Base-by-base conservation (phyloP, 2,797 vertebrate species). In the Lindbergichthys nudifrons region DNA sequence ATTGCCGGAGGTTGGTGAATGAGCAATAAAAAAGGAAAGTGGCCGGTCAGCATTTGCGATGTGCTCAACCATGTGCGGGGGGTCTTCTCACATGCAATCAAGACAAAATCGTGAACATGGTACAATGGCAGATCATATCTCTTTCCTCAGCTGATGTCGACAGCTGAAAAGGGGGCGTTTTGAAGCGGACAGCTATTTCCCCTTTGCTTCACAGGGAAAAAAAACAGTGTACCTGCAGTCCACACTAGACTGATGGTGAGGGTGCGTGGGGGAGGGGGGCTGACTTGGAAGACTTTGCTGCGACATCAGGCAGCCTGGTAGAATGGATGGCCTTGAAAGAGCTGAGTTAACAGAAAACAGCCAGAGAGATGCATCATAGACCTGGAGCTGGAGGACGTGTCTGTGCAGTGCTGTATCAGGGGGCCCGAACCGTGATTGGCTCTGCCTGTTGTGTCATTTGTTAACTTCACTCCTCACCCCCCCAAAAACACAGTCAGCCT, bases 311-410 rank as follows among this genome's bases (percentile, higher is more conserved):
- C 75, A 72, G 77, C 73, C 41, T 13, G 23, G 61, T 81, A 87
- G 90, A 92, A 93, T 93, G 84, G 88, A 93, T 93, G 84, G 90
- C 83, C 78, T 79, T 89, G 92, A 92, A 94, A 93, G 82, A 91
- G 91, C 89, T 50, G 86, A 90, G 87, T 92, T 92, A 93, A 93
- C 92, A 93, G 87, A 93, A 93, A 93, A 89, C 83, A 89, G 89
- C 87, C 83, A 56, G 79, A 51, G 86, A 92, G 88, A 93, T 93
- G 87, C 88, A 93, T 93, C 89, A 92, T 76, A 74, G 75, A 68
- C 79, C 81, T 73, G 36, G 66, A 48, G 89, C 89, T 88, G 81
- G 84, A 88, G 88, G 86, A 92, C 75, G 52, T 86, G 81, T 83
- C 82, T 85, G 85, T 60, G 71, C 80, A 54, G 69, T 9, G 63